Base-by-base conservation (phyloP, 2,888 invertebrate genomes). In the Parthenolecanium corni region DNA sequence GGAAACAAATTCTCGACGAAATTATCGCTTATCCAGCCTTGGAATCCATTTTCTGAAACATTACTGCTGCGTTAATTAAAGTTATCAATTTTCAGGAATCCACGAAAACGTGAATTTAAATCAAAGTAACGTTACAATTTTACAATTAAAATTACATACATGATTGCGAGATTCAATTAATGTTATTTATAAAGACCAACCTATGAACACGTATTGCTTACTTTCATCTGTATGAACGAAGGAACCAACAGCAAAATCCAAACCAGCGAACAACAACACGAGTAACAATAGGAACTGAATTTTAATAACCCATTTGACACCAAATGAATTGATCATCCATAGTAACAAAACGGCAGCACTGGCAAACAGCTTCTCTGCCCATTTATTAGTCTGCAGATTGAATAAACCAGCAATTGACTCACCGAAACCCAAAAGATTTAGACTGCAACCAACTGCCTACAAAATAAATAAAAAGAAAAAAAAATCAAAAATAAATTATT, bases 251-350 rank as follows among this genome's bases (percentile, higher is more conserved):
- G 89, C 83, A 74, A 97, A 94, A 76, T 96, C 95, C 68, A 92
- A 76, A 12, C 91, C 92, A 64, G 95, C 93, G 66, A 93, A 74
- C 58, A 93, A 79, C 64, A 97, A 79, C 62, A 94, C 82, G 68
- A 93, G 77, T 23, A 96, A 78, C 49, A 97, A 79, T 36, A 87
- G 76, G 76, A 96, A 92, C 73, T 97, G 96, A 62, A 96, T 76
- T 71, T 96, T 91, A 64, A 97, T 87, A 24, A 97, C 95, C 94
- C 95, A 96, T 74, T 95, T 95, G 0, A 97, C 95, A 44, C 96
- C 96, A 24, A 95, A 94, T 46, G 95, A 80, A 76, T 97, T 96
- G 68, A 96, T 93, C 66, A 86, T 83, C 62, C 92, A 85, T 18
- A 96, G 78, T 40, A 93, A 76, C 51, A 94, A 75, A 1, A 95